A percentile compares a stretch with the other conserved stretches of the same genome.
phyloP scores from a whole-genome alignment of 2,888 invertebrate genomes.

The Coelinius sp. region DNA sequence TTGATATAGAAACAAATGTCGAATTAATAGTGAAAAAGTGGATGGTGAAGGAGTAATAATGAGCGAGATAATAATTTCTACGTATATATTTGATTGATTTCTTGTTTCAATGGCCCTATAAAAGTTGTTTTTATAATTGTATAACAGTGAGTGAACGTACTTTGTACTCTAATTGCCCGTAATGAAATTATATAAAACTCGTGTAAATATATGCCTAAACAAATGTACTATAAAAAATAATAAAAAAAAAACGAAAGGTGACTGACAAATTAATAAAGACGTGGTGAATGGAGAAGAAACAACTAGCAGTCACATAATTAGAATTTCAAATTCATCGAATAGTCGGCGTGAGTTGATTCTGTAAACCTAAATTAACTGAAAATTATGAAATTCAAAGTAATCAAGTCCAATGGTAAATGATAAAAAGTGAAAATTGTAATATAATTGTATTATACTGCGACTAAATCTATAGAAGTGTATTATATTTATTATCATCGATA shows the following conservation, averaged over 20 bases:
- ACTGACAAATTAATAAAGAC: neutral
- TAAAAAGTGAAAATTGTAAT: constrained; percentile 59
- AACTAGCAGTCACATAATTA: neutral
- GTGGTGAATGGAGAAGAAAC: neutral
- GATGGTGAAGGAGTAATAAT: neutral
- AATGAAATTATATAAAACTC: constrained; percentile 56
- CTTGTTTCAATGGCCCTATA: neutral
- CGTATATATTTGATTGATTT: constrained; percentile 22
- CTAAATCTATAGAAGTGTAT: constrained; percentile 69
- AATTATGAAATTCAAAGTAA: constrained; percentile 15
- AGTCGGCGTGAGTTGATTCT: constrained; percentile 3
- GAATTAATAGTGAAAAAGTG: neutral
- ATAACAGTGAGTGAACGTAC: constrained; percentile 2
- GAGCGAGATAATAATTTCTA: constrained; percentile 9
- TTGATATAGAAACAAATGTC: neutral
- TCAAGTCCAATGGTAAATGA: constrained; percentile 27
- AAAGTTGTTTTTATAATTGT: neutral
- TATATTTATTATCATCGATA: constrained; percentile 63
- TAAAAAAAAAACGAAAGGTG: neutral
- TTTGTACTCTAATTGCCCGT: constrained; percentile 3
- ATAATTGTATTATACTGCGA: constrained; percentile 70
- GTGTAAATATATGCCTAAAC: constrained; percentile 69
- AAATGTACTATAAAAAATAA: constrained; percentile 8
- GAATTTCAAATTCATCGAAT: neutral
- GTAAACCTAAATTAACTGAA: constrained; percentile 10